These are phyloP conservation scores for Capitulum mitella DNA, from an alignment of 2,888 invertebrate species.

Conservation along the genomic window DNA sequence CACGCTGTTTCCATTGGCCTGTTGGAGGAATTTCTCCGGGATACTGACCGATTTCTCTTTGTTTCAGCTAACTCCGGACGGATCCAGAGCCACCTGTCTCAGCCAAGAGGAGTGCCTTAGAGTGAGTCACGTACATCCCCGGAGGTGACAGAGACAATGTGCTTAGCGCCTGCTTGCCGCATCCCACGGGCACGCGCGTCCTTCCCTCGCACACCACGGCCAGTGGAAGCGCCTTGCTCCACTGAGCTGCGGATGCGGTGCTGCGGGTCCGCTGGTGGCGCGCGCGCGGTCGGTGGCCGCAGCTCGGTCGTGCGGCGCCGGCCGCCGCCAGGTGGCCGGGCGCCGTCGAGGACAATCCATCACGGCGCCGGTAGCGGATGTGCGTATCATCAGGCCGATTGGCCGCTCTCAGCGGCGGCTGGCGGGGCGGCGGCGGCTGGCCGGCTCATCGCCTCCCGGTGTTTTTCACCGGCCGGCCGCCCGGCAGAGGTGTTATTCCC, in stretches of 20 bases:
- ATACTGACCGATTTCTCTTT: neutral
- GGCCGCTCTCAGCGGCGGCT: neutral
- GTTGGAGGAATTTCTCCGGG: neutral
- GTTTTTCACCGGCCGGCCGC: neutral
- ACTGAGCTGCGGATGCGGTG: too few relatives aligned
- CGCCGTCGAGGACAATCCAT: too few relatives aligned
- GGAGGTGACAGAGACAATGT: too few relatives aligned
- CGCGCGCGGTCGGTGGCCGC: too few relatives aligned
- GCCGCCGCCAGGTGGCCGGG: too few relatives aligned
- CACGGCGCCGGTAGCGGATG: neutral
- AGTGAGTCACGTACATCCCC: neutral
- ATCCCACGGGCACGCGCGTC: neutral
- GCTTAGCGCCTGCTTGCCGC: neutral
- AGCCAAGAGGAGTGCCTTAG: neutral
- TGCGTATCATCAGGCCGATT: neutral
- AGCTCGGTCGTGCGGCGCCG: too few relatives aligned
- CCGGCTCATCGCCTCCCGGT: neutral
- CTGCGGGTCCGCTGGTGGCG: too few relatives aligned
- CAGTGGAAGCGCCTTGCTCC: too few relatives aligned
- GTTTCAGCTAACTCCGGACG: slow-evolving; percentile 7
- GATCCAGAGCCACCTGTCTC: neutral
- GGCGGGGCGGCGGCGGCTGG: too few relatives aligned
- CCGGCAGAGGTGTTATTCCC: neutral
- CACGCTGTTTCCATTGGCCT: neutral
- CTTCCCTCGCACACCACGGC: too few relatives aligned